Conservation (phyloP, 2,113 vertebrate species). For the Perca schrenkii region DNA sequence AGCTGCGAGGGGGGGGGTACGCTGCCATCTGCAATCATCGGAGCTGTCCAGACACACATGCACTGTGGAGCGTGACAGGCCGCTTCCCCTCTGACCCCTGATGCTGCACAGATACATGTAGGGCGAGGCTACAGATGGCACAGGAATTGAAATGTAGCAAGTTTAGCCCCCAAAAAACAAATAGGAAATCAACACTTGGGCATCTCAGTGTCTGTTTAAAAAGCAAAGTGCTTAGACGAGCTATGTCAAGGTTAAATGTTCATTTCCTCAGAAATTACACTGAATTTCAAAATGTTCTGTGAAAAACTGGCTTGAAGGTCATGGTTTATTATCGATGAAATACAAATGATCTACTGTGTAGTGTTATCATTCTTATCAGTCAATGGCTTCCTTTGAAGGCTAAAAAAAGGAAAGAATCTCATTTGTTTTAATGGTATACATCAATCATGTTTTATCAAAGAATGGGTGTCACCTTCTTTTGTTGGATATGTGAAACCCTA, state of each 20-base stretch:
- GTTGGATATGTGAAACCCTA: neutral
- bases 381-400: conserved; percentile 13
- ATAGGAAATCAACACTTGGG: neutral
- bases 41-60: conserved; percentile 30
- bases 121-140: conserved; percentile 14
- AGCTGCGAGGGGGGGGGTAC: conserved; percentile 51
- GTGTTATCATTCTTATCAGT: conserved; percentile 12
- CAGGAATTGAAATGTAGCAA: neutral
- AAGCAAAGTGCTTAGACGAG: neutral
- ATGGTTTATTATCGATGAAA: conserved; percentile 14
- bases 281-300: neutral
- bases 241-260: neutral
- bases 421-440: conserved; percentile 13
- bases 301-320: conserved; percentile 6
- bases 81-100: conserved; percentile 2
- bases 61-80: conserved; percentile 40
- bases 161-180: neutral
- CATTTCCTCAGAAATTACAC: neutral
- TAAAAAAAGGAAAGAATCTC: neutral
- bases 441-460: conserved; percentile 24
- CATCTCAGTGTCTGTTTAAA: neutral
- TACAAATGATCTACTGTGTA: neutral
- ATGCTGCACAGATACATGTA: neutral
- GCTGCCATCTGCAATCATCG: conserved; percentile 33
- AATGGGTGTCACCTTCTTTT: neutral